Conservation (phyloP, 1,140 invertebrate genomes). For the Delia radicum region DNA sequence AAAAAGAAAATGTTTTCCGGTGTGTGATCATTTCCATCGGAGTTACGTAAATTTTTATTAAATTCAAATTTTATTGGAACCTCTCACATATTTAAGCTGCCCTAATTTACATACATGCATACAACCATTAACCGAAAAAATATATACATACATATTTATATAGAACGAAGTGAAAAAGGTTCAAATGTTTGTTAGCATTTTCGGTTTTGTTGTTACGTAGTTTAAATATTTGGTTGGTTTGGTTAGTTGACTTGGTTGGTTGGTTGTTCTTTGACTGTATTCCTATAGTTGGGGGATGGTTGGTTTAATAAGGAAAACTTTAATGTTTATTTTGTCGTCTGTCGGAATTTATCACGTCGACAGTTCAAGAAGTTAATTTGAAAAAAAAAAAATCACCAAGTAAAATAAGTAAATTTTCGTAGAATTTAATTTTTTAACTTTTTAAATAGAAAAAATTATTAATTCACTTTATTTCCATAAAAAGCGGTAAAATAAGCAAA, state of each 20-base stretch:
- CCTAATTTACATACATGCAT: no score
- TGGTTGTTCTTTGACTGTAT: neutral
- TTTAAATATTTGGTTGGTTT: neutral
- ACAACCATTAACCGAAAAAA: no score
- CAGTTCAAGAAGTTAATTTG: conserved; percentile 18
- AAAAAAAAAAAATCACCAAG: neutral
- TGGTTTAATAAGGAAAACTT: neutral
- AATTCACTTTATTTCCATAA: no score
- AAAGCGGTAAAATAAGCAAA: neutral
- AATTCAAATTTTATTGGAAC: no score
- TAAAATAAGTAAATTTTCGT: neutral
- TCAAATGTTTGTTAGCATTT: neutral
- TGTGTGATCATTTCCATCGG: no score
- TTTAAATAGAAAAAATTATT: neutral
- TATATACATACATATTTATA: no score
- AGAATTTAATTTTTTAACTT: neutral
- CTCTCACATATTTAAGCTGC: no score
- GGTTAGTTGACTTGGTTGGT: neutral
- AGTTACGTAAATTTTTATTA: no score
- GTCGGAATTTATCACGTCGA: conserved; percentile 8
- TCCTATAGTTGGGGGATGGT: neutral
- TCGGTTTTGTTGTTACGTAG: neutral
- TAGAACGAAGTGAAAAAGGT: no score
- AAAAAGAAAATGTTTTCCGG: no score
- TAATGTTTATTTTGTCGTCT: neutral